These are phyloP conservation scores for Ennomos quercinarius DNA, from an alignment of 2,888 invertebrate genomes.

Conservation along the genomic window DNA sequence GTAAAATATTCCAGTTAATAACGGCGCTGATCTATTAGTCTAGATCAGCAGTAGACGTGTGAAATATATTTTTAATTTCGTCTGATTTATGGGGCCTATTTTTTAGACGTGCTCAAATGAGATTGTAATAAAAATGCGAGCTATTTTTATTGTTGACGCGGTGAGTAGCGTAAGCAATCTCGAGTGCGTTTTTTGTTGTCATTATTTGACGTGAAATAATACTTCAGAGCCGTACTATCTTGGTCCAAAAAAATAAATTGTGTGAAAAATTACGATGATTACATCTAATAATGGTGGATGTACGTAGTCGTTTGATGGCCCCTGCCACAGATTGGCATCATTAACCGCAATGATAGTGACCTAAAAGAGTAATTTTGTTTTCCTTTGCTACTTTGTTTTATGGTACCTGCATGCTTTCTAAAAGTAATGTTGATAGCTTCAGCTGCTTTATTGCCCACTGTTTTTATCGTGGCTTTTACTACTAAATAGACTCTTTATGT, in stretches of 20 bases:
- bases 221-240: conserved; percentile 66
- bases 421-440: conserved; percentile 25
- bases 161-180: conserved; percentile 53
- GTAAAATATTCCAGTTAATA: conserved; percentile 16
- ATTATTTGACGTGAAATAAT: conserved; percentile 80
- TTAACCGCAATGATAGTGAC: conserved; percentile 80
- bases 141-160: conserved; percentile 39
- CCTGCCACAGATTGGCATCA: conserved; percentile 78
- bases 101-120: conserved; percentile 43
- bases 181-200: conserved; percentile 74
- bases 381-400: conserved; percentile 58
- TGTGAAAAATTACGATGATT: conserved; percentile 85
- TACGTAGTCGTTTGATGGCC: conserved; percentile 73
- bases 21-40: conserved; percentile 26
- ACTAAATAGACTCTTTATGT: neutral
- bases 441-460: conserved; percentile 19
- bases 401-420: conserved; percentile 53
- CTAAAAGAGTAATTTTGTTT: conserved; percentile 75
- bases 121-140: conserved; percentile 48
- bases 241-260: conserved; percentile 79
- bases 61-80: conserved; percentile 44
- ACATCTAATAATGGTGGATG: conserved; percentile 78
- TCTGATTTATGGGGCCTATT: conserved; percentile 46
- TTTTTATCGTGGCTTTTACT: conserved; percentile 9
- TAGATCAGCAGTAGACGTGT: conserved; percentile 33